Evolutionary conservation across 2,113 vertebrate genomes (phyloP).

Genomic region (Muscicapa adusta): DNA sequence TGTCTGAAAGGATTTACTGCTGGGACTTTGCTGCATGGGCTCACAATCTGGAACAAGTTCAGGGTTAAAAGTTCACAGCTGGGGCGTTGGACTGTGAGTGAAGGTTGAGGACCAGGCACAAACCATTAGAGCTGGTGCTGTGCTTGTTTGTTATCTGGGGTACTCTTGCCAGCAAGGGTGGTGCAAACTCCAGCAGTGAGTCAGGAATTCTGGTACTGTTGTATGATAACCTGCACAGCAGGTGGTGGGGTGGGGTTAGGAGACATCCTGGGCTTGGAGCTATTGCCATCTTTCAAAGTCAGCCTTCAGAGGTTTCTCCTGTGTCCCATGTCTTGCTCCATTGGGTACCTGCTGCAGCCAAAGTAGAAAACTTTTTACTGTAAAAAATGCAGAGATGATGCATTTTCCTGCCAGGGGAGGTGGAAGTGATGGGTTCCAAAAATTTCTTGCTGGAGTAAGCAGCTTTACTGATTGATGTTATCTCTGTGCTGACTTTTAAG

Average conservation of each 20-base stretch:
- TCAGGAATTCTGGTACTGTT: neutral
- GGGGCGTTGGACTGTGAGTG: neutral
- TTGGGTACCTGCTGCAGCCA: neutral
- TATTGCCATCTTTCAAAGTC: accelerated
- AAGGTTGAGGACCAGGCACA: neutral
- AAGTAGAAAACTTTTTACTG: neutral
- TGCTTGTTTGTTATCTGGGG: neutral
- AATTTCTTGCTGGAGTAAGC: neutral
- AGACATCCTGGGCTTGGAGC: neutral
- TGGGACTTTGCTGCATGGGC: neutral
- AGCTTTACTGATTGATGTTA: neutral
- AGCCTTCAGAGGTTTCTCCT: neutral
- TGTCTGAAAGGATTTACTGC: neutral
- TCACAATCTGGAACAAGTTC: neutral
- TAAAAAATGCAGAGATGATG: neutral
- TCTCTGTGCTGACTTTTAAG: neutral
- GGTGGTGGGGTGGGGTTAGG: neutral
- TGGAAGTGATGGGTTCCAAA: neutral
- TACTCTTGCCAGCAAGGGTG: neutral
- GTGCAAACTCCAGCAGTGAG: neutral
- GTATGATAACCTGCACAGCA: neutral
- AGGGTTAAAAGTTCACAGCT: neutral
- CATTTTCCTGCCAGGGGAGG: neutral
- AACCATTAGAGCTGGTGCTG: neutral
- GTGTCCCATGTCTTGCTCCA: neutral